A percentile compares a stretch with the other conserved stretches of the same genome.
Evolutionary conservation across 1,140 invertebrate genomes (phyloP).

Genomic region (Trichonephila clavata): DNA sequence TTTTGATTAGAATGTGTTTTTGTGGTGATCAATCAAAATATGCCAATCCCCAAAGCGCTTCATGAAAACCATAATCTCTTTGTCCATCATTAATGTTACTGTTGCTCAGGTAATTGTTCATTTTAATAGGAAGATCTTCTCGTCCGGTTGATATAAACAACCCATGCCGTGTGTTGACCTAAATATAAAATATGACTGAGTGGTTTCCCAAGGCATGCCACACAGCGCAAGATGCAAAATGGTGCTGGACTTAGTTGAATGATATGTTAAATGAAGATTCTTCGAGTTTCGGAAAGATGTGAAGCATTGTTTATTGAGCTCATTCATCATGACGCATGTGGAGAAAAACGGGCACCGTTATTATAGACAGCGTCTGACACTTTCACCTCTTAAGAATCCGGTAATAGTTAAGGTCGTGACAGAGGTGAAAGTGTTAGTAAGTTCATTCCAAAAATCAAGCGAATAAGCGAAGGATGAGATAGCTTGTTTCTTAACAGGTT

Average conservation of each 20-base stretch:
- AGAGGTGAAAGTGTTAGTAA: slow-evolving; percentile 14
- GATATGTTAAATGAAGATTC: background rate
- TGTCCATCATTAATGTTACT: slow-evolving; percentile 38
- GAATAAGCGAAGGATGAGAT: background rate
- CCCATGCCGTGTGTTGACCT: slow-evolving; percentile 9
- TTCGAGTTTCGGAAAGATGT: background rate
- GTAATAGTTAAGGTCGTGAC: slow-evolving; percentile 8
- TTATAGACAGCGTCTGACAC: background rate
- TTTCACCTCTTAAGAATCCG: slow-evolving; percentile 4
- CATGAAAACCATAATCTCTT: background rate
- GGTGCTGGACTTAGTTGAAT: background rate
- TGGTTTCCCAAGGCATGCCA: background rate
- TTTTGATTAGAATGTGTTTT: background rate
- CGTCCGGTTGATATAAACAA: background rate
- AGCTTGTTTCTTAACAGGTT: background rate
- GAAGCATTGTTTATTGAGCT: slow-evolving; percentile 2
- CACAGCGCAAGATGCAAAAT: background rate
- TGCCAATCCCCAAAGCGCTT: background rate
- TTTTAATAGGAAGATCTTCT: background rate
- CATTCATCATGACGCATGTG: background rate
- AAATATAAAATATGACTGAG: slow-evolving; percentile 21
- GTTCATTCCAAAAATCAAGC: background rate
- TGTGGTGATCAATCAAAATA: slow-evolving; percentile 2
- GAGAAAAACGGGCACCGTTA: background rate
- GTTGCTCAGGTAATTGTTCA: slow-evolving; percentile 14